A percentile compares a stretch with the other conserved stretches of the same genome.
phyloP scores from a whole-genome alignment of 2,113 vertebrate genomes.

The Crypturellus undulatus region DNA sequence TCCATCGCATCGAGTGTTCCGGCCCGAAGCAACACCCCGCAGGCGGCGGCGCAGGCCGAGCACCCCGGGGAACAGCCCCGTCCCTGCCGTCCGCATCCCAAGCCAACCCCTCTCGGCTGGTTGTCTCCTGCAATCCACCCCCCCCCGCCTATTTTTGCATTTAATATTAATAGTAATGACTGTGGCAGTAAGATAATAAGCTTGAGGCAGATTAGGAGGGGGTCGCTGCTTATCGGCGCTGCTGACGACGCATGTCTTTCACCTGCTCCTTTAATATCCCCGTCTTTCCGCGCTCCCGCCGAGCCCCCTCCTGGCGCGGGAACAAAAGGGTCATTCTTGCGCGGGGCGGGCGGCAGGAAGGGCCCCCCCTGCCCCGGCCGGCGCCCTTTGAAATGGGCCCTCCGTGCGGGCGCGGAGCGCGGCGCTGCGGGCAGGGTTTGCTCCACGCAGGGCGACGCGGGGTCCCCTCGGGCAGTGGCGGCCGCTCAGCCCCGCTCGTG shows the following conservation, averaged over 20 bases:
- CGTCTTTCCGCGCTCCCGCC: slow-evolving; percentile 80
- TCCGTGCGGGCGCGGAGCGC: slow-evolving; percentile 81
- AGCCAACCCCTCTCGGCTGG: slow-evolving; percentile 65
- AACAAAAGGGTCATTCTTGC: slow-evolving; percentile 88
- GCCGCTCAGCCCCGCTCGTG: slow-evolving; percentile 72
- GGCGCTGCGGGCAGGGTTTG: slow-evolving; percentile 81
- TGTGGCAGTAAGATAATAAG: slow-evolving; percentile 87
- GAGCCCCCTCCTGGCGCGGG: slow-evolving; percentile 80
- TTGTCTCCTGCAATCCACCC: slow-evolving; percentile 58
- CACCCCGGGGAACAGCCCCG: no score
- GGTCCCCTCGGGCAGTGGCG: slow-evolving; percentile 77
- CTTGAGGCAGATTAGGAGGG: slow-evolving; percentile 85
- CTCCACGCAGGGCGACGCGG: slow-evolving; percentile 72
- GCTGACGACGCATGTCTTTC: slow-evolving; percentile 85
- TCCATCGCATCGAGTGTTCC: no score
- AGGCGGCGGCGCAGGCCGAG: no score
- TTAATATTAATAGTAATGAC: slow-evolving; percentile 88
- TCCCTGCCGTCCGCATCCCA: neutral
- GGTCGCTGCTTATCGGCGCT: slow-evolving; percentile 83
- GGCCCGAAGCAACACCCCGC: no score
- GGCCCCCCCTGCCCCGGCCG: slow-evolving; percentile 71
- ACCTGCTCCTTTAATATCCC: slow-evolving; percentile 87
- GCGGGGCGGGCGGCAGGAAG: slow-evolving; percentile 80
- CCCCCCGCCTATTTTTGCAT: slow-evolving; percentile 61
- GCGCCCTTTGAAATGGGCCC: slow-evolving; percentile 79